Percentiles rank a stretch among this genome's conserved stretches.
phyloP scores from a whole-genome alignment of 2,113 vertebrate species.

The Ophiodon elongatus region DNA sequence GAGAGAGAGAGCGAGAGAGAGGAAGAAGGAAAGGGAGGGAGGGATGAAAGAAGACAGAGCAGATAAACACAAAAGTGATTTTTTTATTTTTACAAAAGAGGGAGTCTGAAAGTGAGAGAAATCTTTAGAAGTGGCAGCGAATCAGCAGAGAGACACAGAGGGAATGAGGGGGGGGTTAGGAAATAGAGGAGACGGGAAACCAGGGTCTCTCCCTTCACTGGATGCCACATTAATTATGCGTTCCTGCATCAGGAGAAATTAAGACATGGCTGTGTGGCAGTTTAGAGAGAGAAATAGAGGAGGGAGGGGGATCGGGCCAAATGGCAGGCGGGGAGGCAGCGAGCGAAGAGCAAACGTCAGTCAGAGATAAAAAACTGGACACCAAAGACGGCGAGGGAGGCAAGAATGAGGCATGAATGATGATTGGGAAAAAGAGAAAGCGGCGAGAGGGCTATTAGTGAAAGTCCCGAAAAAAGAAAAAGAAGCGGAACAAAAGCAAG shows the following conservation, averaged over 20 bases:
- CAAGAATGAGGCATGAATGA: conserved; percentile 1
- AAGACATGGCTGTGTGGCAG: conserved; percentile 53
- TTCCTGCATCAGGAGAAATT: conserved; percentile 68
- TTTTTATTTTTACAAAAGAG: conserved; percentile 25
- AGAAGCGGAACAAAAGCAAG: neutral
- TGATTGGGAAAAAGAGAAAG: neutral
- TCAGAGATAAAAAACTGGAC: conserved; percentile 47
- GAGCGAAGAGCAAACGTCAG: conserved; percentile 39
- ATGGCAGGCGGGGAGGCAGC: conserved; percentile 11
- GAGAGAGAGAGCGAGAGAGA: neutral
- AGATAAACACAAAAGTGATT: conserved; percentile 58
- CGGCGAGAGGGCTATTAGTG: neutral
- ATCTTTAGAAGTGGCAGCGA: conserved; percentile 1
- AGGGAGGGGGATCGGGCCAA: conserved; percentile 7
- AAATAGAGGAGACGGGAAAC: conserved; percentile 51
- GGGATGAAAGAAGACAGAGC: conserved; percentile 26
- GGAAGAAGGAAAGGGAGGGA: conserved; percentile 9
- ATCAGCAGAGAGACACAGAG: conserved; percentile 25
- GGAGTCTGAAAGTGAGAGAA: conserved; percentile 30
- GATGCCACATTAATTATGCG: conserved; percentile 70
- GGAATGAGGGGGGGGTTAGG: conserved; percentile 17
- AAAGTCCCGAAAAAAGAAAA: neutral
- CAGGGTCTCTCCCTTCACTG: conserved; percentile 46
- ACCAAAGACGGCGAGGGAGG: neutral
- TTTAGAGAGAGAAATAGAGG: conserved; percentile 18